Conservation (phyloP, 2,888 invertebrate genomes). For the Acanthosepion lycidas region DNA sequence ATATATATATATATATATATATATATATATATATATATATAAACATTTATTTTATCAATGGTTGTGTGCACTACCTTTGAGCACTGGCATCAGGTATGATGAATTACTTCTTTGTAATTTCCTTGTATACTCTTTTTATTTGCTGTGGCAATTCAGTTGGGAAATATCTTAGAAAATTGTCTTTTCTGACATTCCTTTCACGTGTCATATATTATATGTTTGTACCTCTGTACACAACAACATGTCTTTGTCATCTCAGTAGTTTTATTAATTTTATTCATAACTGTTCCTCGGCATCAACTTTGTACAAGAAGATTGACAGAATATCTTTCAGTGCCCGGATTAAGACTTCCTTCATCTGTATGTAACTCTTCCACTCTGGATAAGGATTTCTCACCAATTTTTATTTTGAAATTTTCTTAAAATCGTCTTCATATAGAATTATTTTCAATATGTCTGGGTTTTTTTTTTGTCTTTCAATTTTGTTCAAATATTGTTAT, state of each 20-base stretch:
- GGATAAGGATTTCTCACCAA: not conserved
- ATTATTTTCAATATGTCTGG: not conserved
- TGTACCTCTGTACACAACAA: not conserved
- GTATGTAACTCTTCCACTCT: not conserved
- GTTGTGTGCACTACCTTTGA: not conserved
- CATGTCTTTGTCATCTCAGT: not conserved
- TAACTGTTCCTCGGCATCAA: not conserved
- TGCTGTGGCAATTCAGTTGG: not conserved
- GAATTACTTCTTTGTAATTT: not conserved
- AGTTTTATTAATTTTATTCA: not conserved
- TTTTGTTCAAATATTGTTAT: not conserved
- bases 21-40: constrained; percentile 42
- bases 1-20: not conserved
- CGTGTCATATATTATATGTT: not conserved
- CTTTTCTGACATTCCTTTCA: not conserved
- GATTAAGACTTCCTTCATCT: not conserved
- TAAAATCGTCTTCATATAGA: not conserved
- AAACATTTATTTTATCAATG: not conserved
- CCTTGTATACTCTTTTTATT: not conserved
- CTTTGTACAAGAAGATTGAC: not conserved
- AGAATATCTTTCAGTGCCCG: not conserved
- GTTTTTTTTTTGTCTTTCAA: not conserved
- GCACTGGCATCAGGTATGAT: not conserved
- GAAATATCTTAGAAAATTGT: not conserved
- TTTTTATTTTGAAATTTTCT: not conserved